Percentiles rank a stretch among this genome's conserved stretches.
Conservation (phyloP, 2,797 vertebrate genomes). For the Taeniopygia guttata region DNA sequence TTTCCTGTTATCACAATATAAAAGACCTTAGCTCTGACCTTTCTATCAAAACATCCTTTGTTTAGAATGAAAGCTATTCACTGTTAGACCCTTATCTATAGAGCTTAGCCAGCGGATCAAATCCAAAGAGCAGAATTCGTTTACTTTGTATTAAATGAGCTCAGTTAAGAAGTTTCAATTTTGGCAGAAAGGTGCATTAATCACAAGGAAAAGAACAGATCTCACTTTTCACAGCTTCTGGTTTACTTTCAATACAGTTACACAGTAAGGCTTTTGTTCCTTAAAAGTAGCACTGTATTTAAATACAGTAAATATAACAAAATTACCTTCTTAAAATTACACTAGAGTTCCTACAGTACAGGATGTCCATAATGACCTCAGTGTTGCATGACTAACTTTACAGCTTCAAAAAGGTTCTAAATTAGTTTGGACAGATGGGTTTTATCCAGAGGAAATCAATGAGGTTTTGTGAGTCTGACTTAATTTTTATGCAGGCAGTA, state of each 20-base stretch:
- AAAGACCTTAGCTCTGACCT: conserved; percentile 79
- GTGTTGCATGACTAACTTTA: conserved; percentile 84
- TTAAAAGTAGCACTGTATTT: conserved; percentile 80
- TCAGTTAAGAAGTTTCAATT: conserved; percentile 81
- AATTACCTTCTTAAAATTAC: conserved; percentile 80
- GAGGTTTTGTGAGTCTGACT: conserved; percentile 86
- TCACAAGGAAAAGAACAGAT: conserved; percentile 81
- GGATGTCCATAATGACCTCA: conserved; percentile 80
- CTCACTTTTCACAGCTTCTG: conserved; percentile 83
- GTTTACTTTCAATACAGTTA: conserved; percentile 79
- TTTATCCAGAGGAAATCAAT: conserved; percentile 88
- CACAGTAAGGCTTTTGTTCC: conserved; percentile 84
- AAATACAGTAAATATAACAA: conserved; percentile 85
- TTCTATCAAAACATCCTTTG: conserved; percentile 88
- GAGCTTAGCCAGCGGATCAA: conserved; percentile 79
- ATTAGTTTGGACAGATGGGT: conserved; percentile 88
- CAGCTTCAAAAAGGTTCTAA: conserved; percentile 78
- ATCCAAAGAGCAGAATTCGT: conserved; percentile 81
- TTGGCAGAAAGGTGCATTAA: conserved; percentile 84
- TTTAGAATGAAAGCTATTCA: conserved; percentile 81
- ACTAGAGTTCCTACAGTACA: conserved; percentile 75
- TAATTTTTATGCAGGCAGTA: conserved; percentile 84
- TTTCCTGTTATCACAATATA: conserved; percentile 84
- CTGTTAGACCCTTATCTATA: conserved; percentile 80
- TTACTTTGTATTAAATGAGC: conserved; percentile 86